Base-by-base conservation (phyloP, 2,888 invertebrate genomes). In the Chironomus riparius region DNA sequence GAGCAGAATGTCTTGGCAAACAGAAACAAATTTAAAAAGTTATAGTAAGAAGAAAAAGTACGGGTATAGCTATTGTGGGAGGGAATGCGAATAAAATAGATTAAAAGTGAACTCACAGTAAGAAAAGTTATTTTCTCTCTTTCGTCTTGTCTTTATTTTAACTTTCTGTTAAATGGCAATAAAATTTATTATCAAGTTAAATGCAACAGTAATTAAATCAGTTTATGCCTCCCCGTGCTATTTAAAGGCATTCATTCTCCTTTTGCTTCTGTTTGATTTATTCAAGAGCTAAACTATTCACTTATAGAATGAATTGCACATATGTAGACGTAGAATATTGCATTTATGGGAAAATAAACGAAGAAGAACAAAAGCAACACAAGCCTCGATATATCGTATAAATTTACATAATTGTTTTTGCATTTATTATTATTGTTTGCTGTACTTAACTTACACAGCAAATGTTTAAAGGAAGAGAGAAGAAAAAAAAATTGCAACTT, bases 171-270 rank as follows among this genome's bases (percentile, higher is more conserved):
- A 18, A 18, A 71, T 47, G 6, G 38, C 62, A 61, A 62, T 38
- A 62, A 73, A 61, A 73, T 73, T 62, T 73, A 73, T 73, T 73
- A 73, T 73, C 72, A 73, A 73, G 38, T 73, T 7, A 50, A 71
- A 56, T 56, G 62, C 62, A 47, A 73, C 38, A 15, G 72, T 38
- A 73, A 73, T 73, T 61, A 73, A 73, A 61, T 38, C 22, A 28
- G 22, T 56, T 71, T 24, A 22, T 21, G 7, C 18, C 24, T 38
- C 50, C 28, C 24, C 56, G 15, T 56, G n/a, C 56, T 56, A 18
- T 15, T 56, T 7, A 15, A 15, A 38, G 38, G 38, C 38, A 38
- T 38, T 38, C 38, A 38, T 38, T 38, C 38, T 38, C 38, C 38
- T 38, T 38, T 38, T 38, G 10, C 38, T 38, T 38, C 38, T 38